Evolutionary conservation across 2,888 invertebrate species (phyloP), one percentile per base, ranked within the genome.

Genomic region (Epiperipatus broadwayi): DNA sequence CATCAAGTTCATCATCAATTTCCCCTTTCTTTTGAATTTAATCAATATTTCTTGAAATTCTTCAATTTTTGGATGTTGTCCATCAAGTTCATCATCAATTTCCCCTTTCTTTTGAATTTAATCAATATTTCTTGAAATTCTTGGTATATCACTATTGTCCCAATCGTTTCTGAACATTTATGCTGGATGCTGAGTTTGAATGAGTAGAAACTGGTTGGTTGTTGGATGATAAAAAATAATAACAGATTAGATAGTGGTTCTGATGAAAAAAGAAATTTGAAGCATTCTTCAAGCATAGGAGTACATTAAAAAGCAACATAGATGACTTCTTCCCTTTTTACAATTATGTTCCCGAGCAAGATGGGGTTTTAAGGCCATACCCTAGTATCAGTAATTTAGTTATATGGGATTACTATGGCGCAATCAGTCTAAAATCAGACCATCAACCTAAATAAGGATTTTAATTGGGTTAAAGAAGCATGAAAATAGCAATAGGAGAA

Each of bases 1-100:
- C 91, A 93, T 63, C 95, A 83, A 70, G 77, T 76, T 52, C 81
- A 81, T 52, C 72, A 72, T 43, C 95, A 95, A 63, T 95, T 87
- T 57, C 93, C 95, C 0, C 65, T 87, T 52, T 84, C 91, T 28
- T 97, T 97, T 60, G 93, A 97, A 65, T 95, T 91, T 65, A 95
- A 91, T 65, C 84, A 91, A 56, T 89, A 79, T 63, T 95, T 83
- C 65, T 66, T 95, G 31, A 73, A 81, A 20, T 93, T 93, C 61
- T 62, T 97, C n/a, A n/a, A n/a, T n/a, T n/a, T n/a, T n/a, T n/a
- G n/a, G n/a, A n/a, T n/a, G n/a, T n/a, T n/a, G n/a, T n/a, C n/a
- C 42, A 43, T 37, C 65, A 89, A 75, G 74, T 95, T 41, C 81
- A 81, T 52, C 72, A 72, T 43, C 95, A 95, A 63, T 95, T 87